These are phyloP conservation scores for Catocala nupta DNA, from an alignment of 2,888 invertebrate species.

Conservation along the genomic window DNA sequence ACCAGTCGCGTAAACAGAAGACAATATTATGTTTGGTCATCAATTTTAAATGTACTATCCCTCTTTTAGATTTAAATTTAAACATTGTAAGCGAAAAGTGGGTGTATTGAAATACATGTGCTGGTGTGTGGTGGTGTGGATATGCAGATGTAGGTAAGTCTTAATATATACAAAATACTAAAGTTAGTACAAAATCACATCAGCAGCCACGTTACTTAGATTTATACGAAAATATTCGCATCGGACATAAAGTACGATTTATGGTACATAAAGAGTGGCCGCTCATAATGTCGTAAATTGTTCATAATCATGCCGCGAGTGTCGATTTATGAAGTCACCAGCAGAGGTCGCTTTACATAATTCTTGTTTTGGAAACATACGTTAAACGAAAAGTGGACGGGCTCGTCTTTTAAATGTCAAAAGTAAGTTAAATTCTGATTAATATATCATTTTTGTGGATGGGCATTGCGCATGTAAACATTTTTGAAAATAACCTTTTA, in stretches of 20 bases:
- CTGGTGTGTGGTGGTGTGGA: too few relatives aligned
- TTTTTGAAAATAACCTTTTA: too few relatives aligned
- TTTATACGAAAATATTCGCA: conserved; percentile 40
- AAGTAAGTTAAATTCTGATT: not conserved
- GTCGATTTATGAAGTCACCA: conserved; percentile 68
- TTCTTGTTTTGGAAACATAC: conserved; percentile 57
- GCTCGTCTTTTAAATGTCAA: conserved; percentile 1
- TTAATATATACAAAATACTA: too few relatives aligned
- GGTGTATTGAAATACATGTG: too few relatives aligned
- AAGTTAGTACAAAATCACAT: conserved; percentile 22
- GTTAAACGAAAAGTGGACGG: conserved; percentile 1
- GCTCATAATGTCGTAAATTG: conserved; percentile 64
- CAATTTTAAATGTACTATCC: too few relatives aligned
- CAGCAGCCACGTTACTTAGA: conserved; percentile 37
- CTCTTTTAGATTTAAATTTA: too few relatives aligned
- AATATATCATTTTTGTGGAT: too few relatives aligned
- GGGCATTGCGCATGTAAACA: too few relatives aligned
- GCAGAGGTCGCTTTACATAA: conserved; percentile 69
- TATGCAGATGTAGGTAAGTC: too few relatives aligned
- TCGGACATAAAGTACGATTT: conserved; percentile 52
- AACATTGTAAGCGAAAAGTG: too few relatives aligned
- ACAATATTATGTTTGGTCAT: too few relatives aligned
- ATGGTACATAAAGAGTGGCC: conserved; percentile 52
- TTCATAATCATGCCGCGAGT: conserved; percentile 63
- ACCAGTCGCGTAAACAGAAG: too few relatives aligned